Evolutionary conservation across 2,113 vertebrate genomes (phyloP), one percentile per base, ranked within the genome.

Genomic region (Elgaria multicarinata): DNA sequence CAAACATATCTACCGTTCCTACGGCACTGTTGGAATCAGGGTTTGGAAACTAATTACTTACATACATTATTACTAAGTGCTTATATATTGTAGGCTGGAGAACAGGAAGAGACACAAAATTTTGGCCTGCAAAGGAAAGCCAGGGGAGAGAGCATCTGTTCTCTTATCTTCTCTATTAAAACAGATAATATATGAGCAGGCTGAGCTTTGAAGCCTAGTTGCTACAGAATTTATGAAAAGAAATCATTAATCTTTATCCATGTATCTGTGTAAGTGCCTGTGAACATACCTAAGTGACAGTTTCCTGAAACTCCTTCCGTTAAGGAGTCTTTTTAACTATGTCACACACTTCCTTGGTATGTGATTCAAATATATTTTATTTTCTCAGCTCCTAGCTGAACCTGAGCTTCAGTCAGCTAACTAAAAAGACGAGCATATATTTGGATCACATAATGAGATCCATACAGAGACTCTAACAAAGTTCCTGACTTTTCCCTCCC

Each of bases 311-410:
- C 53, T 62, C 28, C 44, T 53, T 87, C 44, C 28, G 31, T 39
- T 67, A 69, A 87, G 42, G 64, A 69, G 10, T 33, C 55, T 0
- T 0, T n/a, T 64, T 76, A 86, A 44, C 0, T 0, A 87, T 58
- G 69, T 22, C 33, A n/a, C 71, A 31, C 9, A 78, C 74, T 89
- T 67, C 86, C 79, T 84, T 87, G 88, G 76, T 7, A 44, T 67
- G 55, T 0, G 0, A 33, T n/a, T 53, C 69, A 3, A 1, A 42
- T 0, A 0, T 28, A 0, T 33, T 13, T 69, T 72, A 69, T 74
- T 86, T 64, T 50, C 64, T 72, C 83, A 67, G 33, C 0, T 18
- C n/a, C 3, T 86, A 76, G 53, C 33, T 20, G n/a, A 39, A 26
- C 1, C n/a, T 39, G n/a, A 39, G 53, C 82, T 89, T 83, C 42